Percentiles rank a stretch among this genome's conserved stretches.
phyloP scores from a whole-genome alignment of 2,888 invertebrate species.

The Chydorus sphaericus region DNA sequence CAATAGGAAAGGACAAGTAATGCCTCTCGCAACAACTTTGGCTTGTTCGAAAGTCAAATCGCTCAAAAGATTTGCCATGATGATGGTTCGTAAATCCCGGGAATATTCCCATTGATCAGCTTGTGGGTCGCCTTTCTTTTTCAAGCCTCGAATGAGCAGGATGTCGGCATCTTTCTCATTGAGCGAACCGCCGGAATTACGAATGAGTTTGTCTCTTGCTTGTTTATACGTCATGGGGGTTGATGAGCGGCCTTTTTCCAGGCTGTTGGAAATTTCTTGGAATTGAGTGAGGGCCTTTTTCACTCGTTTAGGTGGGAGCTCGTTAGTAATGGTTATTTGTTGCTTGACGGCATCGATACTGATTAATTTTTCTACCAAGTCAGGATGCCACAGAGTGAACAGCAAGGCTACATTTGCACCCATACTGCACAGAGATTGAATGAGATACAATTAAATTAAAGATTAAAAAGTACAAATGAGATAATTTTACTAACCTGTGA shows the following conservation, averaged over 20 bases:
- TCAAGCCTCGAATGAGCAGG: slow-evolving; percentile 1
- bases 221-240: neutral
- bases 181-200: neutral
- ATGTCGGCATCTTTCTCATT: neutral
- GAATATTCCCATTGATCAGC: neutral
- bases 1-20: neutral
- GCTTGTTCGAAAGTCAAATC: neutral
- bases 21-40: neutral
- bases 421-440: neutral
- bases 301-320: neutral
- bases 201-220: neutral
- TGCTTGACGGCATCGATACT: slow-evolving; percentile 20
- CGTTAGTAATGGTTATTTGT: neutral
- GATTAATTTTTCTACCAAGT: slow-evolving; percentile 20
- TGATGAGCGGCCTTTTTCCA: neutral
- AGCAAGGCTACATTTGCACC: slow-evolving; percentile 18
- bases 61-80: neutral
- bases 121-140: neutral
- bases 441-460: neutral
- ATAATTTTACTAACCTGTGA: neutral
- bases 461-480: neutral
- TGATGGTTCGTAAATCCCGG: neutral
- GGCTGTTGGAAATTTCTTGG: neutral
- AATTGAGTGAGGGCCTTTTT: neutral
- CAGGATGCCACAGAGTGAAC: slow-evolving; percentile 21